Conservation (phyloP, 2,888 invertebrate species). For the Boloria selene region DNA sequence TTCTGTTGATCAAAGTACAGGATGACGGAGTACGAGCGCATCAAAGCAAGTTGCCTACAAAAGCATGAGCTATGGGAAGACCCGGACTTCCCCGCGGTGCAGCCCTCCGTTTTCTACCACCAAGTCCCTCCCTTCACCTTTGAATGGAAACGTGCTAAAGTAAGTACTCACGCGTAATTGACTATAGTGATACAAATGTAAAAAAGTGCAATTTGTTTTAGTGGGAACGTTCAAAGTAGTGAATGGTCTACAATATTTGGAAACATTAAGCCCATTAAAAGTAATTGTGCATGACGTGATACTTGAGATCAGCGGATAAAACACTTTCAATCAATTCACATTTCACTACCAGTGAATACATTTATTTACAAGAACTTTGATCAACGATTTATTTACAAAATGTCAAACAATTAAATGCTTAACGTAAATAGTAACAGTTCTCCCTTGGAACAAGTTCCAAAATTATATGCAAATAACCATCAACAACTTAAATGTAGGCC, state of each 20-base stretch:
- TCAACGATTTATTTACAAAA: not conserved
- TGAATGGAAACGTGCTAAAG: conserved; percentile 94
- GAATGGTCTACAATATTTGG: not conserved
- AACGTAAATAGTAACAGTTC: not conserved
- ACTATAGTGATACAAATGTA: too few species aligned
- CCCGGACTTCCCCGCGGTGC: conserved; percentile 94
- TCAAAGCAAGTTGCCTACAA: conserved; percentile 90
- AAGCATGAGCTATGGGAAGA: conserved; percentile 93
- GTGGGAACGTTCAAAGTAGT: not conserved
- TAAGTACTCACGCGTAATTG: conserved; percentile 56
- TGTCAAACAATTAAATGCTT: too few species aligned
- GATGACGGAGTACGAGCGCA: conserved; percentile 92
- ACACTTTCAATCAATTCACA: not conserved
- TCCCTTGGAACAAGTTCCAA: conserved; percentile 27
- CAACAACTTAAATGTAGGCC: conserved; percentile 33
- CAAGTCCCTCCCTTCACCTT: conserved; percentile 97
- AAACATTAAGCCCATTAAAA: not conserved
- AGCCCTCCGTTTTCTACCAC: conserved; percentile 95
- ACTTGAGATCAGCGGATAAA: not conserved
- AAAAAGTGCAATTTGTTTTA: not conserved
- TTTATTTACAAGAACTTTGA: not conserved
- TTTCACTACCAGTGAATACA: conserved; percentile 4
- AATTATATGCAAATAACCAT: conserved; percentile 28
- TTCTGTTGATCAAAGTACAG: conserved; percentile 4
- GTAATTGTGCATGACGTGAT: not conserved